Conservation (phyloP, 2,113 vertebrate species). For the Indri indri region DNA sequence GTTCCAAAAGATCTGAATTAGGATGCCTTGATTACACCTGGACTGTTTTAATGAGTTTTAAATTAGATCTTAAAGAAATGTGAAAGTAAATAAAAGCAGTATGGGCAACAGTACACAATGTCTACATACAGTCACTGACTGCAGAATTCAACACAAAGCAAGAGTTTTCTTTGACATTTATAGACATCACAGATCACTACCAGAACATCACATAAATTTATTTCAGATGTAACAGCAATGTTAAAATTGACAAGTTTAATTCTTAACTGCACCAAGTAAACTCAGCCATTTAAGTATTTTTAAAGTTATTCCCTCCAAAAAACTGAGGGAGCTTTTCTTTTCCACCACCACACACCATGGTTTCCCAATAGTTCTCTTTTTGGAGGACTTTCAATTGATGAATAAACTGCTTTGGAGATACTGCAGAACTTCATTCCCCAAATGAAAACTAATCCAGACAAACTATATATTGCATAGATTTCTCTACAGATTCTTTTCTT, state of each 20-base stretch:
- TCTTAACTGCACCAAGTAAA: constrained; percentile 85
- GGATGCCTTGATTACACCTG: constrained; percentile 55
- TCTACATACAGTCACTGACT: constrained; percentile 73
- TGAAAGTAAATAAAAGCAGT: constrained; percentile 73
- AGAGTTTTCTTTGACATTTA: constrained; percentile 62
- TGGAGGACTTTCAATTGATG: constrained; percentile 69
- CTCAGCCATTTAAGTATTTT: constrained; percentile 79
- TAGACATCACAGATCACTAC: constrained; percentile 83
- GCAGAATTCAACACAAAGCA: constrained; percentile 63
- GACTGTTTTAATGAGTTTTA: constrained; percentile 75
- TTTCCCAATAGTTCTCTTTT: constrained; percentile 75
- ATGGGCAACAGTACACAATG: constrained; percentile 64
- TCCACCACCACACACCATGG: constrained; percentile 73
- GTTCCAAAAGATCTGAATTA: constrained; percentile 67
- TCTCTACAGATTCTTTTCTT: constrained; percentile 73
- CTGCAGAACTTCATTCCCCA: constrained; percentile 63
- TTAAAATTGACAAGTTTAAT: constrained; percentile 86
- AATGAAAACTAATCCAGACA: constrained; percentile 70
- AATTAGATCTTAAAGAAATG: constrained; percentile 72
- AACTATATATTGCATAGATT: constrained; percentile 68
- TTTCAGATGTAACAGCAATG: constrained; percentile 84
- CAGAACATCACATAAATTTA: constrained; percentile 81
- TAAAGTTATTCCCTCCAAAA: constrained; percentile 81
- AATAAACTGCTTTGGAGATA: constrained; percentile 74
- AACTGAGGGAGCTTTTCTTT: constrained; percentile 81